Base-by-base conservation (phyloP, 1,140 invertebrate genomes). In the Pachyrhynchus sulphureomaculatus region DNA sequence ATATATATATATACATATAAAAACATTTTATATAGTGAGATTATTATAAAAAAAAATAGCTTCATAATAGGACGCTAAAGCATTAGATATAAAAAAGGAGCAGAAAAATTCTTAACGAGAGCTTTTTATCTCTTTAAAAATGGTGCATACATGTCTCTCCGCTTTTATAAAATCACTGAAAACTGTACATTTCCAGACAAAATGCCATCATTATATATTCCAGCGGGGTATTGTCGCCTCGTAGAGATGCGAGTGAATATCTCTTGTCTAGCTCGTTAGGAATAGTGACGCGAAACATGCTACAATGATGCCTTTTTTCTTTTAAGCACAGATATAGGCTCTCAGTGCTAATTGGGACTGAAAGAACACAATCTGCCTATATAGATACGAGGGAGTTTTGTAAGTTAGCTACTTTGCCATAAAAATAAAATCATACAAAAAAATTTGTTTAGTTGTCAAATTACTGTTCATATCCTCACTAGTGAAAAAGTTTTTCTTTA, bases 291-390 rank as follows among this genome's bases (percentile, higher is more conserved):
- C 29, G 51, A 42, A 41, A 54, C 51, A 26, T 54, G 53, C n/a
- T 23, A 56, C 53, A 56, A 56, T 45, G 53, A 56, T 45, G 53
- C 41, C 39, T 45, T 45, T 56, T 56, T 56, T 29, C 45, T 56
- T 56, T 21, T 23, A 56, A n/a, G n/a, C n/a, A 29, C 53, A 34
- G 41, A 56, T 17, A 56, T 20, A 34, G 53, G 53, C 53, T 45
- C 53, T 56, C 53, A 41, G 44, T 33, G 53, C 53, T 56, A 56
- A 56, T 56, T 56, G 53, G 32, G n/a, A n/a, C n/a, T n/a, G n/a
- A n/a, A n/a, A n/a, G n/a, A n/a, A n/a, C n/a, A n/a, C n/a, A n/a
- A n/a, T n/a, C n/a, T n/a, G n/a, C n/a, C n/a, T n/a, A n/a, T n/a
- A n/a, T n/a, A n/a, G n/a, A n/a, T n/a, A n/a, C n/a, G n/a, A n/a